Conservation (phyloP, 2,888 invertebrate species). For the Spialia ferax region DNA sequence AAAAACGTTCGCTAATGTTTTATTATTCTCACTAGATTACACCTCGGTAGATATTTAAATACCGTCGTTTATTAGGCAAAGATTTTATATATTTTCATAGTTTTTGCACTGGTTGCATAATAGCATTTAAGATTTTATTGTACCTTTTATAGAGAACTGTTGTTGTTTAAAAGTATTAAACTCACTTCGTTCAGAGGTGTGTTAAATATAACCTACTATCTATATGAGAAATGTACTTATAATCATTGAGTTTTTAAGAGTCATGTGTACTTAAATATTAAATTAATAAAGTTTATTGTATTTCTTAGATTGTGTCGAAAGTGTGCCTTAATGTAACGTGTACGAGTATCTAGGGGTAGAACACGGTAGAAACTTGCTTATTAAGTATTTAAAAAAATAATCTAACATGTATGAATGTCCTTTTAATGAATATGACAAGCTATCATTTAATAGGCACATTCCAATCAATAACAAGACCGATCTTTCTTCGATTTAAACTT, state of each 20-base stretch:
- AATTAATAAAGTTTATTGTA: conserved; percentile 25
- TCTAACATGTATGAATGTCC: neutral
- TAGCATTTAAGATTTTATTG: conserved; percentile 6
- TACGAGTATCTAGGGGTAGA: conserved; percentile 47
- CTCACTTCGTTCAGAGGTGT: neutral
- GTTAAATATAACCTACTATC: neutral
- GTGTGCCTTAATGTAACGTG: conserved; percentile 66
- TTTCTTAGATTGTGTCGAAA: conserved; percentile 58
- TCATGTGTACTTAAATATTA: conserved; percentile 31
- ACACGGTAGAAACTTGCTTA: conserved; percentile 23
- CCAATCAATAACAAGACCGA: conserved; percentile 2
- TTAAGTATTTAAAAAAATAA: conserved; percentile 13
- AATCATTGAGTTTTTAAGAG: conserved; percentile 40
- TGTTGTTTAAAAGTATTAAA: conserved; percentile 9
- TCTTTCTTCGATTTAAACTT: conserved; percentile 28
- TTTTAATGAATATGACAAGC: conserved; percentile 41
- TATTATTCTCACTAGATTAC: conserved; percentile 5
- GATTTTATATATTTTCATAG: conserved; percentile 8
- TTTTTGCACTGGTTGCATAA: conserved; percentile 14
- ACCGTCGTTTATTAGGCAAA: neutral
- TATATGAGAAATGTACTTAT: conserved; percentile 3
- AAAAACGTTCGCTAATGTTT: conserved; percentile 1
- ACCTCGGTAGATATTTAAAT: conserved; percentile 6
- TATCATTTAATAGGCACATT: conserved; percentile 25
- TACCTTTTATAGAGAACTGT: conserved; percentile 4